Evolutionary conservation across 2,797 vertebrate genomes (phyloP), one percentile per base, ranked within the genome.

Genomic region (Acipenser ruthenus): DNA sequence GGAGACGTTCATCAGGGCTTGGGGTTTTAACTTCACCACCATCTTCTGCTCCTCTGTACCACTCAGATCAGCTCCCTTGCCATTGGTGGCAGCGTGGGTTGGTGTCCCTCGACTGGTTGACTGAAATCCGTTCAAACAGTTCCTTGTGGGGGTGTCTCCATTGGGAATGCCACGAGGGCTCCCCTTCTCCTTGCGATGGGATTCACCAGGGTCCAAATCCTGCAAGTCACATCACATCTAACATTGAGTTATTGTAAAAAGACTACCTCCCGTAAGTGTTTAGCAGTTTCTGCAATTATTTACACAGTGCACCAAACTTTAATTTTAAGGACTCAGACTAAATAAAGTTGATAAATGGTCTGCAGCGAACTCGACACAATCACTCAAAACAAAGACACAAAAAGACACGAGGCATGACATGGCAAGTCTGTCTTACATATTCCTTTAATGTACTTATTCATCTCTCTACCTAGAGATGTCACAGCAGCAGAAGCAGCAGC

Each of bases 101-200:
- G 64, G 52, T 8, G 63, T 15, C 53, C 53, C 58, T 76, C 82
- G 86, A 50, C 83, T 84, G 0, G 88, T 87, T 62, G 90, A 91
- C 0, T 76, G 75, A n/a, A 79, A 70, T 67, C 78, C 66, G 1
- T 79, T 84, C 50, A 80, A 69, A 47, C 74, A 69, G 74, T 82
- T 88, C 67, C 83, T 83, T 18, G 81, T 72, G 62, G 86, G 80
- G 4, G 75, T 71, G 50, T 83, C 83, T 71, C 86, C 87, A 9
- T 73, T 83, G 0, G 88, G 88, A 0, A 87, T 86, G 10, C 88
- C 89, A 70, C 83, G 87, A 8, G 88, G 72, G 67, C 87, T 84
- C 64, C 65, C 12, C 1, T 74, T 80, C 68, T 84, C 73, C 87
- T 67, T 10, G 3, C n/a, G 64, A 67, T 65, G 53, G 49, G 64